phyloP scores from a whole-genome alignment of 2,888 invertebrate genomes.

The Euproctis similis region DNA sequence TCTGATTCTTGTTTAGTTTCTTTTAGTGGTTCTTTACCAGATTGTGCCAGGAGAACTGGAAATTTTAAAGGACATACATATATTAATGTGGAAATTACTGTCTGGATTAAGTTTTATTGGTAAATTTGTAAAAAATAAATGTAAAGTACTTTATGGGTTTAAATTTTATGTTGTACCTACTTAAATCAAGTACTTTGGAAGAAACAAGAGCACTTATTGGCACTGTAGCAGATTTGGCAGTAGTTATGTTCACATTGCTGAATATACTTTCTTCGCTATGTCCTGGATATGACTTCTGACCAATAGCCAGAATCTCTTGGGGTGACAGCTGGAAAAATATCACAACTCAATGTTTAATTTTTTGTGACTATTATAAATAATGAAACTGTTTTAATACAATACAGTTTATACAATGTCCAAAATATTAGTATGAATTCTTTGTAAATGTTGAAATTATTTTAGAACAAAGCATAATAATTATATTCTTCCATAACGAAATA shows the following conservation, averaged over 20 bases:
- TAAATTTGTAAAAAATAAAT: neutral
- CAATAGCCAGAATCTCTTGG: constrained; percentile 68
- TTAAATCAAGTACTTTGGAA: constrained; percentile 56
- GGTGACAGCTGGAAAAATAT: constrained; percentile 48
- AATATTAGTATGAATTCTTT: no score
- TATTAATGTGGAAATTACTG: no score
- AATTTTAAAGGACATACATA: no score
- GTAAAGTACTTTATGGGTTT: no score
- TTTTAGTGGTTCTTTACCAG: constrained; percentile 64
- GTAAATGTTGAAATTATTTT: no score
- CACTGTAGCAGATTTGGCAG: constrained; percentile 41
- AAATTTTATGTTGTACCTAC: constrained; percentile 55
- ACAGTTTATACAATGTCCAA: no score
- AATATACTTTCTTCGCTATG: constrained; percentile 44
- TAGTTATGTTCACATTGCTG: constrained; percentile 32
- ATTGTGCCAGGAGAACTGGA: constrained; percentile 72
- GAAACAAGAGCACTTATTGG: constrained; percentile 58
- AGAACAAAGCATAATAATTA: no score
- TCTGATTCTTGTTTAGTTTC: constrained; percentile 29
- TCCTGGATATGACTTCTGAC: constrained; percentile 48
- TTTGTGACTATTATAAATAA: no score
- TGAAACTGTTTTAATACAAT: no score
- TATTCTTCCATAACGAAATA: no score
- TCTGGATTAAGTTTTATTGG: neutral
- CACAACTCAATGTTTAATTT: no score